These are phyloP conservation scores for Brachypterus glaber DNA, from an alignment of 2,888 invertebrate species.

Conservation along the genomic window DNA sequence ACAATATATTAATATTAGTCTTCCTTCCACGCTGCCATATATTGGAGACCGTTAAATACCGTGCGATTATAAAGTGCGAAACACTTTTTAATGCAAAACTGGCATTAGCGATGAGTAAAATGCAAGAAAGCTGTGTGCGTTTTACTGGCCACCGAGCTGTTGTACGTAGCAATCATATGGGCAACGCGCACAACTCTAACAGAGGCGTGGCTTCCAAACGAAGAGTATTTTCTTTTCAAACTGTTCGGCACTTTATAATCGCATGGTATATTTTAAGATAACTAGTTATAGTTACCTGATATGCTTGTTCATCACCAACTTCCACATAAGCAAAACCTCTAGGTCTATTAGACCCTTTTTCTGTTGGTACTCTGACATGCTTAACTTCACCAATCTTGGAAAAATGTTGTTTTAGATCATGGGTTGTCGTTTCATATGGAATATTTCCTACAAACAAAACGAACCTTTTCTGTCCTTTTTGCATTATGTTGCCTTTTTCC, in stretches of 20 bases:
- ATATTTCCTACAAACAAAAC: slow-evolving; percentile 43
- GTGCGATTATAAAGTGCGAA: too few relatives aligned
- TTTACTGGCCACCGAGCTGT: too few relatives aligned
- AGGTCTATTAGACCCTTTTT: slow-evolving; percentile 31
- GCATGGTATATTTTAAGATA: too few relatives aligned
- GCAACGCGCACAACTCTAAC: too few relatives aligned
- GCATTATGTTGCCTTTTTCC: slow-evolving; percentile 19
- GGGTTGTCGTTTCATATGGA: slow-evolving; percentile 34
- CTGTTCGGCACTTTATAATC: too few relatives aligned
- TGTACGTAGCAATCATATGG: too few relatives aligned
- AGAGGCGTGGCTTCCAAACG: too few relatives aligned
- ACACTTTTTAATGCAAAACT: too few relatives aligned
- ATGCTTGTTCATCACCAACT: slow-evolving; percentile 36
- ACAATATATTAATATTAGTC: neutral
- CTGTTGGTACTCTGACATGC: slow-evolving; percentile 37
- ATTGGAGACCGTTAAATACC: too few relatives aligned
- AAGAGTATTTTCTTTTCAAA: too few relatives aligned
- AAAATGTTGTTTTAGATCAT: slow-evolving; percentile 41
- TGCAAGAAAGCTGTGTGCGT: too few relatives aligned
- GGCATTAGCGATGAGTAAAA: too few relatives aligned
- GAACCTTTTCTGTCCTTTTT: slow-evolving; percentile 29
- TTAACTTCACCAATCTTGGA: slow-evolving; percentile 36
- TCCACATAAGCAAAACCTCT: slow-evolving; percentile 43
- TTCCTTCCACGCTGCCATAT: neutral
- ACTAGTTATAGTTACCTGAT: slow-evolving; percentile 34